A percentile compares a stretch with the other conserved stretches of the same genome.
Evolutionary conservation across 2,888 invertebrate species (phyloP).

Genomic region (Ptychoptera contaminata): DNA sequence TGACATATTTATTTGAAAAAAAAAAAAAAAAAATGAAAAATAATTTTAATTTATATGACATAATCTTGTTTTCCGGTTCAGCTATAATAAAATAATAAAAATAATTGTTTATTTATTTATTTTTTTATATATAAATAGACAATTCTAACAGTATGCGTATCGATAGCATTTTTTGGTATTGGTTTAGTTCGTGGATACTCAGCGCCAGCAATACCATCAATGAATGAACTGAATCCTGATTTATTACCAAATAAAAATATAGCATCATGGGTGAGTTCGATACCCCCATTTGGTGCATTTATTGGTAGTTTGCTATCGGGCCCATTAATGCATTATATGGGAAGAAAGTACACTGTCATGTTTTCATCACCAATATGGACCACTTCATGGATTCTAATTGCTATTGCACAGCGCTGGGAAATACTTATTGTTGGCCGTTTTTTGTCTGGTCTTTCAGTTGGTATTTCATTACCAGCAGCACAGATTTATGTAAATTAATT

Average conservation of each 20-base stretch:
- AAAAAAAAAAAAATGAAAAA: too few species aligned
- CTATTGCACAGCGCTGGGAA: constrained; percentile 31
- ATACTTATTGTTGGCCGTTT: constrained; percentile 38
- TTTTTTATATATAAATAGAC: constrained; percentile 25
- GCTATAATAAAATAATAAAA: too few species aligned
- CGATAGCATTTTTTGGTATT: constrained; percentile 40
- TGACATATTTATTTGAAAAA: too few species aligned
- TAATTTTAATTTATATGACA: too few species aligned
- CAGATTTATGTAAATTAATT: constrained; percentile 43
- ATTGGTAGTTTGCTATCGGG: constrained; percentile 39
- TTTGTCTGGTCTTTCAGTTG: constrained; percentile 42
- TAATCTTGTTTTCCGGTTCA: too few species aligned
- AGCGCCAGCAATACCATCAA: constrained; percentile 40
- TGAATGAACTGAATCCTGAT: constrained; percentile 29
- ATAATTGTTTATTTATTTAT: background rate
- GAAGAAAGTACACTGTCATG: constrained; percentile 36
- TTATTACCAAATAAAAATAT: constrained; percentile 34
- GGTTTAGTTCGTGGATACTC: constrained; percentile 43
- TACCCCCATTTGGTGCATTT: constrained; percentile 40
- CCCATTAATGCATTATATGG: constrained; percentile 36
- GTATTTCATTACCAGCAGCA: constrained; percentile 42
- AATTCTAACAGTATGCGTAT: constrained; percentile 40
- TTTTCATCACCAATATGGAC: constrained; percentile 36
- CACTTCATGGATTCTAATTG: constrained; percentile 39
- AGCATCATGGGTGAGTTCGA: constrained; percentile 42